These are phyloP conservation scores for Musca domestica DNA, from an alignment of 1,140 invertebrate genomes.

Conservation along the genomic window DNA sequence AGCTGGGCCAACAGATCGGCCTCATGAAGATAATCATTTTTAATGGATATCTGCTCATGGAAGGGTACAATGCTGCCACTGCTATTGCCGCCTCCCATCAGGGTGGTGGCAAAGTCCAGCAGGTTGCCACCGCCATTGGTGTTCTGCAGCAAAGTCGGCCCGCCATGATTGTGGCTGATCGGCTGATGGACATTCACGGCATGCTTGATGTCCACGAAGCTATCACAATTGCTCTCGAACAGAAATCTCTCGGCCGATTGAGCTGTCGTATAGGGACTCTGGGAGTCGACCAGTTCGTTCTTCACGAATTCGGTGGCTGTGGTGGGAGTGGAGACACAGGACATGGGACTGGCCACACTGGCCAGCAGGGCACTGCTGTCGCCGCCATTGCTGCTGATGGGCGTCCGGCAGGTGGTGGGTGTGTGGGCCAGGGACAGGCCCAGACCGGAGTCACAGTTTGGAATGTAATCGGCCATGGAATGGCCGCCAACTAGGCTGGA, in stretches of 20 bases:
- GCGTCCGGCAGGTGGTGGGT: constrained; percentile 23
- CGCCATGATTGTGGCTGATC: constrained; percentile 31
- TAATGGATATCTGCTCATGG: constrained; percentile 45
- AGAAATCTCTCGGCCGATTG: constrained; percentile 49
- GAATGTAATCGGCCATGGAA: constrained; percentile 32
- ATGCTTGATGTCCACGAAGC: constrained; percentile 48
- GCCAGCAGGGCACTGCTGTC: background rate
- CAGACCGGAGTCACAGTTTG: constrained; percentile 31
- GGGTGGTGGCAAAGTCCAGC: constrained; percentile 39
- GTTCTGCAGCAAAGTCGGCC: constrained; percentile 18
- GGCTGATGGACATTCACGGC: constrained; percentile 44
- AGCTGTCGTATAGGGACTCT: constrained; percentile 49
- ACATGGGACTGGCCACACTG: constrained; percentile 24
- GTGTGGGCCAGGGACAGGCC: constrained; percentile 9
- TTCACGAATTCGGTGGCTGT: constrained; percentile 50
- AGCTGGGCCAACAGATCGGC: constrained; percentile 44
- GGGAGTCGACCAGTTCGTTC: constrained; percentile 48
- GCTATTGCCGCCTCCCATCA: constrained; percentile 28
- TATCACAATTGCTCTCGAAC: constrained; percentile 45
- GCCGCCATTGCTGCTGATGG: constrained; percentile 26
- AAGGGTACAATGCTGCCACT: constrained; percentile 30
- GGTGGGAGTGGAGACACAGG: constrained; percentile 29
- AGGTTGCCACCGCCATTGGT: constrained; percentile 36
- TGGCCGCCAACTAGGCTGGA: constrained; percentile 18
- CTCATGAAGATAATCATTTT: constrained; percentile 38